These are phyloP conservation scores for Bombyx mandarina DNA, from an alignment of 1,140 invertebrate genomes.

Conservation along the genomic window DNA sequence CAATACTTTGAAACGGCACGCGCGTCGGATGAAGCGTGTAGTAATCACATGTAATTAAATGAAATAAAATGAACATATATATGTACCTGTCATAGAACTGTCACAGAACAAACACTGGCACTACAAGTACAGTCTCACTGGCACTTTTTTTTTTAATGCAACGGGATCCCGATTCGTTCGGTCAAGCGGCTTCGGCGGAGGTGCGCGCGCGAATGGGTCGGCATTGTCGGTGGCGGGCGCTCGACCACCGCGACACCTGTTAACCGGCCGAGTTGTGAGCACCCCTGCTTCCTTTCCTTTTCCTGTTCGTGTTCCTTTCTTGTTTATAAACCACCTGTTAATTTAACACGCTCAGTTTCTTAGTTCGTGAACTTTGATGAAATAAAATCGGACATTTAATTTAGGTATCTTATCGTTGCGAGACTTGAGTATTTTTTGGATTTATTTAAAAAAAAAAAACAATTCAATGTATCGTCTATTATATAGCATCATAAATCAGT, in stretches of 20 bases:
- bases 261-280: slow-evolving; percentile 40
- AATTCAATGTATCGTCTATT: too few species aligned
- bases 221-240: slow-evolving; percentile 35
- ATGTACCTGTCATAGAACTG: too few species aligned
- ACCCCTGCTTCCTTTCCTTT: slow-evolving; percentile 18
- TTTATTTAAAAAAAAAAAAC: too few species aligned
- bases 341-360: neutral
- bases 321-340: neutral
- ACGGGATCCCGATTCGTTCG: slow-evolving; percentile 39
- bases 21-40: too few species aligned
- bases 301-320: slow-evolving; percentile 12
- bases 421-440: too few species aligned
- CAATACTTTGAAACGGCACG: too few species aligned
- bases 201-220: slow-evolving; percentile 60
- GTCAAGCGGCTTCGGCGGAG: slow-evolving; percentile 49
- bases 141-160: slow-evolving; percentile 23
- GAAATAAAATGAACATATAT: too few species aligned
- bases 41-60: too few species aligned
- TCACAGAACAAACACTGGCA: neutral
- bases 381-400: too few species aligned
- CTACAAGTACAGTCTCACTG: neutral
- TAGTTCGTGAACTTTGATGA: too few species aligned
- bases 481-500: too few species aligned
- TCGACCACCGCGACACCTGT: slow-evolving; percentile 29
- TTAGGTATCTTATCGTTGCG: too few species aligned